Evolutionary conservation across 2,888 invertebrate species (phyloP).

Genomic region (Petrophora chlorosata): DNA sequence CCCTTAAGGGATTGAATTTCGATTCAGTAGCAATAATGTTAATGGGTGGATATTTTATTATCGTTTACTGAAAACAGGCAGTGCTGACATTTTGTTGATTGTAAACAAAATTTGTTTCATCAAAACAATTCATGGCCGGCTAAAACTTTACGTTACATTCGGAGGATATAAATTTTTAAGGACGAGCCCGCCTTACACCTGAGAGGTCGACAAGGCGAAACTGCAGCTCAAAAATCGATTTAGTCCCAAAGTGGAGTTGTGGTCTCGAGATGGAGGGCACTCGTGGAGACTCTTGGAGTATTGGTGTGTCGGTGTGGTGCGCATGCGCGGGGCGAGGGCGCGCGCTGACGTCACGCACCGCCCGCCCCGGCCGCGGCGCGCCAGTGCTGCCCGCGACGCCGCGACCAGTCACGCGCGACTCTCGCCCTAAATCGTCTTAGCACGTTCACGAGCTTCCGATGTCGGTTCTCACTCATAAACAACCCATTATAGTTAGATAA

Average conservation of each 20-base stretch:
- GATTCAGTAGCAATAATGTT: constrained; percentile 19
- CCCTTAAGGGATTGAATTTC: constrained; percentile 30
- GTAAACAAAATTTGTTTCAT: constrained; percentile 35
- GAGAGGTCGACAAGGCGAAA: constrained; percentile 70
- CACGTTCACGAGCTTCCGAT: constrained; percentile 75
- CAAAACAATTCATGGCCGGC: constrained; percentile 29
- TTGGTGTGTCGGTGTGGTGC: constrained; percentile 47
- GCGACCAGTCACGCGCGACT: constrained; percentile 75
- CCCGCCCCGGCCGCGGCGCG: constrained; percentile 71
- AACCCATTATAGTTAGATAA: constrained; percentile 44
- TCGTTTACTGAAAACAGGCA: constrained; percentile 21
- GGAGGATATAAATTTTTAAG: not conserved
- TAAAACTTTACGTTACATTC: constrained; percentile 14
- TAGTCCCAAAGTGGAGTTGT: constrained; percentile 77
- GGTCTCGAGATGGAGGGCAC: constrained; percentile 80
- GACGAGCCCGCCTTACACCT: constrained; percentile 48
- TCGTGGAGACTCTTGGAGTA: constrained; percentile 74
- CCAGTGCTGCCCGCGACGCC: constrained; percentile 78
- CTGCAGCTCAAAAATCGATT: constrained; percentile 82
- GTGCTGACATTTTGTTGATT: constrained; percentile 20
- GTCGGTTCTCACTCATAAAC: constrained; percentile 64
- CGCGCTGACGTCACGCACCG: constrained; percentile 77
- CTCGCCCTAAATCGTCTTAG: constrained; percentile 62
- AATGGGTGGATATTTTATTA: constrained; percentile 21
- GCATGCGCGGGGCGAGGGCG: constrained; percentile 73